Evolutionary conservation across 2,113 vertebrate species (phyloP), one percentile per base, ranked within the genome.

Genomic region (Lethenteron reissneri): DNA sequence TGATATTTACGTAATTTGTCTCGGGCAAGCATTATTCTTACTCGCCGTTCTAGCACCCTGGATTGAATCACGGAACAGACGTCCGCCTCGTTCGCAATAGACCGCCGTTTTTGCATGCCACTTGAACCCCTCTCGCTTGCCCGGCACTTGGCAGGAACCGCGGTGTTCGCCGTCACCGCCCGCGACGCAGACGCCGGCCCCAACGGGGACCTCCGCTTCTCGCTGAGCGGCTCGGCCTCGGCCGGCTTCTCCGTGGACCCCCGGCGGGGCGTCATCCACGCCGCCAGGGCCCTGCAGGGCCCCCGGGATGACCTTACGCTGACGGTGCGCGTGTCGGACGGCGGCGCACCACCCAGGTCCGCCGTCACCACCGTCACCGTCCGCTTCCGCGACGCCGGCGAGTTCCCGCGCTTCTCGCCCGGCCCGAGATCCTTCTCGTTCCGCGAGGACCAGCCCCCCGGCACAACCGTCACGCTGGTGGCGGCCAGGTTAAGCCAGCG

Each of bases 111-210:
- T 41, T 41, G 6, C 41, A 7, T 41, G 41, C 41, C 41, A 41
- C 41, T 41, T 41, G 5, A 41, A 41, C 41, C 41, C 5, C 41
- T 41, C 41, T 41, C 41, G 41, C 6, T 41, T 5, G 41, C 41
- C 41, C 6, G 41, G 41, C 41, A 41, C 41, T 41, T 41, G 41
- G 41, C 74, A 99, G 94, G 90, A 69, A 86, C 88, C 0, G 82
- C 97, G 9, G 87, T 99, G 72, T 99, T 99, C 79, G 91, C 94
- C 0, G 94, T 96, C 13, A 99, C 94, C 0, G 94, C 97, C 75
- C 95, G 90, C 0, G 94, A 99, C 57, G 87, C 89, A 2, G 94
- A 99, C 73, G 77, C 82, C 0, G 89, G 92, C 9, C 80, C 88
- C 72, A 96, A 97, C 0, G 83, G 89, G 0, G 84, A 91, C 75